Percentiles rank a stretch among this genome's conserved stretches.
Conservation (phyloP, 1,140 invertebrate genomes). For the Bradynema listronoti region DNA sequence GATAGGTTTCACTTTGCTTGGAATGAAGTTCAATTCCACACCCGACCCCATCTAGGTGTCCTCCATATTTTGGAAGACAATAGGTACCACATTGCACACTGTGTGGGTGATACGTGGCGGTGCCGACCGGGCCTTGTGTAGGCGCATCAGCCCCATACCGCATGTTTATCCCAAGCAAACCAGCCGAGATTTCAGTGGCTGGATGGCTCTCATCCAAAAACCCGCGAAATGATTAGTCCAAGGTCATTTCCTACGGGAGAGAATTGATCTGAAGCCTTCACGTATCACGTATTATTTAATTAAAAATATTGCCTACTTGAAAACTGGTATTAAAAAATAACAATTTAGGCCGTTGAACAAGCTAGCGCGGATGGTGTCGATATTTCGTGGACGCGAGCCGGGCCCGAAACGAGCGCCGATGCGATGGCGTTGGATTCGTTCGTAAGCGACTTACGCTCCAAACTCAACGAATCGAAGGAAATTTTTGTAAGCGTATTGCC, state of each 20-base stretch:
- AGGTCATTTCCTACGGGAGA: slow-evolving; percentile 7
- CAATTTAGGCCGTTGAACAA: slow-evolving; percentile 8
- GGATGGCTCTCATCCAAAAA: no score
- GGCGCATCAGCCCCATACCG: neutral
- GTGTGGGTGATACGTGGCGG: no score
- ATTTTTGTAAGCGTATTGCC: slow-evolving; percentile 6
- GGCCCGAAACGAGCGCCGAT: neutral
- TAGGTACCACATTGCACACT: no score
- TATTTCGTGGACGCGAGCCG: slow-evolving; percentile 15
- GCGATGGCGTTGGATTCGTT: neutral
- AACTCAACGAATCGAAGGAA: neutral
- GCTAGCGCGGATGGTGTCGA: slow-evolving; percentile 23
- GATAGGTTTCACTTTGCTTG: no score
- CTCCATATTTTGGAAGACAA: no score
- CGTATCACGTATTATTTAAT: neutral
- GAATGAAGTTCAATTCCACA: no score
- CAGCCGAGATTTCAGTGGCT: neutral
- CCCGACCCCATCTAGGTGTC: no score
- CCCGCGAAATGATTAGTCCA: neutral
- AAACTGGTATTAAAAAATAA: no score
- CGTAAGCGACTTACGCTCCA: neutral
- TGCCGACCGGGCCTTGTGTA: no score
- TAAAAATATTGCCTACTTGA: slow-evolving; percentile 9
- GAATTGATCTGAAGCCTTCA: neutral
- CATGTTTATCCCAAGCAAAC: no score